Evolutionary conservation across 2,888 invertebrate genomes (phyloP), one percentile per base, ranked within the genome.

Genomic region (Ormyrus pomaceus): DNA sequence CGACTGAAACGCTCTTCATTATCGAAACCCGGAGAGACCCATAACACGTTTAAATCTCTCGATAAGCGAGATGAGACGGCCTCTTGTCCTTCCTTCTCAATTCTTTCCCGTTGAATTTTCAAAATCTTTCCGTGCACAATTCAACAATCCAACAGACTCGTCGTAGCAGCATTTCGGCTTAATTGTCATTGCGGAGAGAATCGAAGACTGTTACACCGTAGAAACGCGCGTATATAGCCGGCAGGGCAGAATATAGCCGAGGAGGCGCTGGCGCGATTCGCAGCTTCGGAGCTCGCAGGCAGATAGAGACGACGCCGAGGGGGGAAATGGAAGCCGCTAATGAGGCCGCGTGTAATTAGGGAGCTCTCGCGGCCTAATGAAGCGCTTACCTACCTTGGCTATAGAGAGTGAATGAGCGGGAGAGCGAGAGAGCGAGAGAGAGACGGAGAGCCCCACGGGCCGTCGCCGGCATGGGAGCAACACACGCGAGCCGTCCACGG

Each of bases 281-380:
- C 46, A n/a, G 6, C 5, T 8, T 48, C 13, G 9, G 50, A 10
- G 45, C 19, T 13, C 58, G 59, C 6, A 34, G 70, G 46, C 5
- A 50, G 48, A 70, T 11, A 73, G 19, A 58, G 34, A 10, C 81
- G 83, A 19, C 55, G 59, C 34, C 19, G 55, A 13, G 13, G 79
- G 79, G 80, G 77, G 83, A 86, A 87, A 85, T 87, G 85, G 87
- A 85, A 88, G 88, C 88, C 87, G 89, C 89, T 90, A 90, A 90
- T 90, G 89, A 90, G 90, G 85, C 89, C 88, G 87, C 88, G 88
- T 90, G 90, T 90, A 90, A 90, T 90, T 90, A 90, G 90, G 89
- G 87, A 89, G 89, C 89, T 90, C 90, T 90, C 90, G 90, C 89
- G 90, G 88, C 87, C 90, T 90, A 90, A 90, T 90, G 90, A 90